Percentiles rank a stretch among this genome's conserved stretches.
Conservation (phyloP, 2,113 vertebrate genomes). For the Heterotis niloticus region DNA sequence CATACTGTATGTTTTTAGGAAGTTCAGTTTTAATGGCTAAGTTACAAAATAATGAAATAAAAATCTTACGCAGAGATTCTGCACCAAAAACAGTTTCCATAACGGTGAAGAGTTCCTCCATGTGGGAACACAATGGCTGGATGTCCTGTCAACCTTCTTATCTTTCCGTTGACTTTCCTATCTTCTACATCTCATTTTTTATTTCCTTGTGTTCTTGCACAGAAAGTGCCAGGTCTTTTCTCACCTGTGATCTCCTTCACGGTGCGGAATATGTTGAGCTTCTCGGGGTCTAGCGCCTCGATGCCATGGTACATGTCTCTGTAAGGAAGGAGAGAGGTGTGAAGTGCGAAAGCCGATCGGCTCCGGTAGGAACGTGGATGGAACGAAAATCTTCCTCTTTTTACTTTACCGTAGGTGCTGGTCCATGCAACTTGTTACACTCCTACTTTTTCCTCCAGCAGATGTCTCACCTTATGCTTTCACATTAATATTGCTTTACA, state of each 20-base stretch:
- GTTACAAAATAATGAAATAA: no score
- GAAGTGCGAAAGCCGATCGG: not conserved
- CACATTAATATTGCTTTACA: not conserved
- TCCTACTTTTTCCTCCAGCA: not conserved
- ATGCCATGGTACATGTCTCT: conserved; percentile 94
- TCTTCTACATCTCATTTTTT: not conserved
- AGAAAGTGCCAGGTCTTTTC: not conserved
- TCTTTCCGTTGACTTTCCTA: not conserved
- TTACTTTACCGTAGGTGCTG: not conserved
- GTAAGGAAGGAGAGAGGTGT: conserved; percentile 35
- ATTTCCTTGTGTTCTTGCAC: not conserved
- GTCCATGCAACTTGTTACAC: not conserved
- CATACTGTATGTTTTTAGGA: no score
- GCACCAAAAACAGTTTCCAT: no score
- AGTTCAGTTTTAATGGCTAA: no score
- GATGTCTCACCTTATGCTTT: not conserved
- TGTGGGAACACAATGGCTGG: not conserved
- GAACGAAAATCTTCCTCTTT: no score
- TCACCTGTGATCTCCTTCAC: conserved; percentile 96
- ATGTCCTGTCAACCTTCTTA: not conserved
- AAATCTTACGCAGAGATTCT: no score
- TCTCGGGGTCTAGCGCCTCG: conserved; percentile 89
- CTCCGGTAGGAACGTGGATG: no score
- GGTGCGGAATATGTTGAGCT: conserved; percentile 90
- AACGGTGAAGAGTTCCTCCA: no score